phyloP scores from a whole-genome alignment of 2,888 invertebrate genomes.

The Mycalesis mineus region DNA sequence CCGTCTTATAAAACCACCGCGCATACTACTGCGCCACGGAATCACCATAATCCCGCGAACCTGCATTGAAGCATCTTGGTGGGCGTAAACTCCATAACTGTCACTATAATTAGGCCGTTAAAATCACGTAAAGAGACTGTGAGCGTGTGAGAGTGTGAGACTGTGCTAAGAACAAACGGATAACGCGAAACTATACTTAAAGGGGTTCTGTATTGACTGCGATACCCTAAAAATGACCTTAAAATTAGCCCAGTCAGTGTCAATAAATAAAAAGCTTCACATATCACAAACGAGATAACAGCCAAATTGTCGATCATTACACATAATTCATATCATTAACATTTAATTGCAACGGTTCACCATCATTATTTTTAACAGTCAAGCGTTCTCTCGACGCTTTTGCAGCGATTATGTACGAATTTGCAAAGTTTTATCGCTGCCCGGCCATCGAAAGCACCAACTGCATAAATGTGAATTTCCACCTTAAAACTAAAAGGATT shows the following conservation, averaged over 20 bases:
- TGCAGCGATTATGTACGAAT: not conserved
- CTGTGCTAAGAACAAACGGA: too few species aligned
- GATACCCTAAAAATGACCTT: not conserved
- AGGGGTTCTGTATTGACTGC: too few species aligned
- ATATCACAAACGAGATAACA: not conserved
- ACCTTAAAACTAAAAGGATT: not conserved
- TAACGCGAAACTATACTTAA: too few species aligned
- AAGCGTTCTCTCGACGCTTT: not conserved
- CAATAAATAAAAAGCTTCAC: not conserved
- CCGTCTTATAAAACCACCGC: too few species aligned
- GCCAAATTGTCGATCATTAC: conserved; percentile 3
- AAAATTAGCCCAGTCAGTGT: not conserved
- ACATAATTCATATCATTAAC: conserved; percentile 5
- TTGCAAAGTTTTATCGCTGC: not conserved
- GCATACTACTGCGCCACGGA: too few species aligned
- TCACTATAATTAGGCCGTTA: too few species aligned
- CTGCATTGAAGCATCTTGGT: too few species aligned
- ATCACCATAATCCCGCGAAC: too few species aligned
- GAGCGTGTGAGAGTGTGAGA: too few species aligned
- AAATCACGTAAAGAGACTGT: too few species aligned
- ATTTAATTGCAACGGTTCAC: conserved; percentile 1
- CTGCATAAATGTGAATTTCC: not conserved
- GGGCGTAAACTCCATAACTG: too few species aligned
- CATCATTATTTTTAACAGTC: conserved; percentile 1
- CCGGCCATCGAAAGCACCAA: not conserved